Evolutionary conservation across 2,888 invertebrate species (phyloP), one percentile per base, ranked within the genome.

Genomic region (Masnerella sp.): DNA sequence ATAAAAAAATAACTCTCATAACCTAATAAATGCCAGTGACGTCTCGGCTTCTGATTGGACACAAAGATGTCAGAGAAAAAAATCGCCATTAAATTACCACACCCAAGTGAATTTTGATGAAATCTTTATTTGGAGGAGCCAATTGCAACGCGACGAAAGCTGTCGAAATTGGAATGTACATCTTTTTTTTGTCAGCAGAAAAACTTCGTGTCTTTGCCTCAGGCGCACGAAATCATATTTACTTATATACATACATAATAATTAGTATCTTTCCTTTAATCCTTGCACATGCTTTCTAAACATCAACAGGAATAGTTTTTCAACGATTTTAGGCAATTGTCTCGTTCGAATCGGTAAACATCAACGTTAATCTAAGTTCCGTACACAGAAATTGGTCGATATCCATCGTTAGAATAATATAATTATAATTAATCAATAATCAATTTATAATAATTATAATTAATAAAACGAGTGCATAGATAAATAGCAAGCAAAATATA

Each of bases 301-400:
- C 74, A 74, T 70, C 45, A 74, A 74, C 74, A 74, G 67, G 62
- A 51, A 70, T 67, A 61, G 36, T 47, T 70, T 51, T 28, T 36
- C 14, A 69, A 69, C 65, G 62, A 73, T 68, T 59, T 65, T 69
- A 69, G 69, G 65, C 69, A 64, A 69, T 43, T 64, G 59, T 59
- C 47, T 61, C 59, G 18, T 59, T 59, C 61, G 40, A 71, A 49
- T 67, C 20, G 30, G 20, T 62, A 67, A 67, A 69, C 69, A 61
- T 74, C 69, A 74, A 73, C 73, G 73, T 74, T 69, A 65, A 69
- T 59, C 65, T 65, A 74, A 68, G 65, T 65, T 65, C 30, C 25
- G 28, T 61, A 59, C 74, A 52, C 11, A 43, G 65, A 45, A 47
- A 38, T 38, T 58, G 58, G 8, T 47, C 25, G 18, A 30, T 59